Evolutionary conservation across 2,888 invertebrate genomes (phyloP).

Genomic region (Andrena flavipes): DNA sequence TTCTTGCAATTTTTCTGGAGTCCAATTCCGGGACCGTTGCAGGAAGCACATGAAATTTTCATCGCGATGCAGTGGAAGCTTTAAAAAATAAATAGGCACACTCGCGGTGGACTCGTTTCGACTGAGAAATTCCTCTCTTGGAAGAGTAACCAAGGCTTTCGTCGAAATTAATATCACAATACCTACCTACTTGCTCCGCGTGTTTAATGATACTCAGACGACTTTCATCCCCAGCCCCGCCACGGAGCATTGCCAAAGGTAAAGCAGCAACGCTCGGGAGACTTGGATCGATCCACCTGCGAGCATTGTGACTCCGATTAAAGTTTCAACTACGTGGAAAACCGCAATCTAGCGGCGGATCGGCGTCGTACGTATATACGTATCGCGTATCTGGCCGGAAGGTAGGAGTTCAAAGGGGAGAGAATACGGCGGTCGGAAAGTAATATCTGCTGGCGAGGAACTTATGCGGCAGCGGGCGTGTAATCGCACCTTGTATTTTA

Average conservation of each 20-base stretch:
- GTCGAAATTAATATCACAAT: constrained; percentile 42
- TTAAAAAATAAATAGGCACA: too few species aligned
- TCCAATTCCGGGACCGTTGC: neutral
- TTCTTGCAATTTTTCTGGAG: neutral
- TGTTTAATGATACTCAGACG: constrained; percentile 1
- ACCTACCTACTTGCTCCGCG: neutral
- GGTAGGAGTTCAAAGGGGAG: constrained; percentile 26
- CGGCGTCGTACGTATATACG: neutral
- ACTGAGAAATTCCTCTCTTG: neutral
- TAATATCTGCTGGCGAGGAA: constrained; percentile 45
- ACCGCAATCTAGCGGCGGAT: constrained; percentile 28
- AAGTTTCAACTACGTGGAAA: constrained; percentile 46
- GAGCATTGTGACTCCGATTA: constrained; percentile 35
- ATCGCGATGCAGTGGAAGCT: neutral
- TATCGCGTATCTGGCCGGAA: constrained; percentile 1
- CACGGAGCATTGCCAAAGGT: neutral
- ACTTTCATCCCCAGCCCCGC: neutral
- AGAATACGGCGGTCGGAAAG: constrained; percentile 23
- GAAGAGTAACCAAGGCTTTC: constrained; percentile 13
- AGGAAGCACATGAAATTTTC: neutral
- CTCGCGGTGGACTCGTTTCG: too few species aligned
- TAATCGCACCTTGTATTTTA: constrained; percentile 56
- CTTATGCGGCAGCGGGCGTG: constrained; percentile 37
- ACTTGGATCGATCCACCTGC: constrained; percentile 32
- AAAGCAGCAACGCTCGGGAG: neutral